phyloP scores from a whole-genome alignment of 1,140 invertebrate species.

The Cyphomyrmex costatus region DNA sequence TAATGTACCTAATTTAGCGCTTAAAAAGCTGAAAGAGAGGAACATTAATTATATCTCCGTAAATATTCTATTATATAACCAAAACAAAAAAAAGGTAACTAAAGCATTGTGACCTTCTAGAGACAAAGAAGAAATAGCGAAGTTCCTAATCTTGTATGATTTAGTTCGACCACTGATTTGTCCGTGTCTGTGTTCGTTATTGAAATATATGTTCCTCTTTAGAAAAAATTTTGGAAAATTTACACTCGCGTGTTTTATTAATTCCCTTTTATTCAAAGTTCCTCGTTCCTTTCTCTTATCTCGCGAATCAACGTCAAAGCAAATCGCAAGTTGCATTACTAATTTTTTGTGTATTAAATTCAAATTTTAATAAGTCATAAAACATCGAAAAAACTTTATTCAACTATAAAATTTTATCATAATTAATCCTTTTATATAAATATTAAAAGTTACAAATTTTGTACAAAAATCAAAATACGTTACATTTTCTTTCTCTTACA shows the following conservation, averaged over 20 bases:
- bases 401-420: neutral
- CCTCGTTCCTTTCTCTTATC: neutral
- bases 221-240: conserved; percentile 81
- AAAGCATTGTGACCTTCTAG: conserved; percentile 84
- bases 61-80: conserved; percentile 83
- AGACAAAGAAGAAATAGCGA: conserved; percentile 80
- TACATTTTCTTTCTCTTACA: no score
- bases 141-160: conserved; percentile 83
- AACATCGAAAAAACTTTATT: neutral
- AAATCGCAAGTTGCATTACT: neutral
- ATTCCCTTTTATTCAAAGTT: neutral
- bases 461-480: no score
- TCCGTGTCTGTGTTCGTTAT: conserved; percentile 85
- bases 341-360: neutral
- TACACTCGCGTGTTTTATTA: neutral
- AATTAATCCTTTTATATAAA: conserved; percentile 7
- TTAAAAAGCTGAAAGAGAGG: conserved; percentile 68
- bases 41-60: conserved; percentile 81
- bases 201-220: conserved; percentile 85
- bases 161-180: conserved; percentile 84
- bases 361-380: neutral
- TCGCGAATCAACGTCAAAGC: neutral
- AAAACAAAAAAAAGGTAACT: conserved; percentile 80
- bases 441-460: neutral
- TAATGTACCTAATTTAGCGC: conserved; percentile 71